Conservation (phyloP, 2,888 invertebrate species). For the Syrphus vitripennis region DNA sequence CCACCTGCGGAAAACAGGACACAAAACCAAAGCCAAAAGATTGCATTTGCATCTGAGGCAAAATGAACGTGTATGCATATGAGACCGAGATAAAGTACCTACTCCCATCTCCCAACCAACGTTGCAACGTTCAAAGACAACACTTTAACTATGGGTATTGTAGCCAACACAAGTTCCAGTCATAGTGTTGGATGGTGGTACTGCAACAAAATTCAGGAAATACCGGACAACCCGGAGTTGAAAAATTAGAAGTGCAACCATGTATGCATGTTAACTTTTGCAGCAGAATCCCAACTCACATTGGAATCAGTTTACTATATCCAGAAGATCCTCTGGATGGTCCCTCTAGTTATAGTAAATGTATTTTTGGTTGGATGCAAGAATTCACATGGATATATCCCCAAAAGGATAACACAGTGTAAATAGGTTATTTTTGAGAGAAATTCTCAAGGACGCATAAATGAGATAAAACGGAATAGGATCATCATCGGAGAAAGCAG, state of each 20-base stretch:
- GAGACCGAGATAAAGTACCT: background rate
- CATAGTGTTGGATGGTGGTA: background rate
- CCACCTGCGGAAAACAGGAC: background rate
- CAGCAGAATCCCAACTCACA: constrained; percentile 59
- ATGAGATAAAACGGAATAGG: background rate
- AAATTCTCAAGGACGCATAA: constrained; percentile 2
- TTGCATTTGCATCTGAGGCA: constrained; percentile 65
- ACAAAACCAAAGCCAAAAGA: constrained; percentile 57
- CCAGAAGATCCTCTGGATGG: background rate
- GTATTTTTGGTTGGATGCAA: constrained; percentile 9
- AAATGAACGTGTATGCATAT: constrained; percentile 47
- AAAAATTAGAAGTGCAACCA: constrained; percentile 65
- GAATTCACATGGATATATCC: constrained; percentile 1
- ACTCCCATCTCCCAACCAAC: background rate
- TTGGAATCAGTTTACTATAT: constrained; percentile 48
- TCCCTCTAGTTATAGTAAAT: background rate
- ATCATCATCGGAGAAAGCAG: background rate
- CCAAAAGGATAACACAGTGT: constrained; percentile 11
- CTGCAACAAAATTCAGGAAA: constrained; percentile 21
- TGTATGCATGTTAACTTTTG: constrained; percentile 61
- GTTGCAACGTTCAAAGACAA: background rate
- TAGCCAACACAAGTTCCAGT: background rate
- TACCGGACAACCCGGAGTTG: constrained; percentile 44
- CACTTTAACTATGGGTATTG: background rate
- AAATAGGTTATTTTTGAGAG: constrained; percentile 24